These are phyloP conservation scores for Pterophyllum scalare DNA, from an alignment of 2,113 vertebrate species.

Conservation along the genomic window DNA sequence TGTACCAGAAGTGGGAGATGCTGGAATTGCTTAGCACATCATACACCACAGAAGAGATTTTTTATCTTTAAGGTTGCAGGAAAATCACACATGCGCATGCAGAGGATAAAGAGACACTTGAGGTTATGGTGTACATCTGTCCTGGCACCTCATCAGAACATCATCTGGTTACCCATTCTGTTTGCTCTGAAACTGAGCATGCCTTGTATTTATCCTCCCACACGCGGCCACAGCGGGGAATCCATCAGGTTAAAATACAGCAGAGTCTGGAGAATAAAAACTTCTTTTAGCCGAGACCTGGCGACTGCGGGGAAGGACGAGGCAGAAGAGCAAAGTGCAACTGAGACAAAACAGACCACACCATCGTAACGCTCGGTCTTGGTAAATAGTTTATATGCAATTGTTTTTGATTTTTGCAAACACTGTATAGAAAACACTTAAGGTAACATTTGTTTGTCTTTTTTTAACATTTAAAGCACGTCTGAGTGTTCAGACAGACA, in stretches of 20 bases:
- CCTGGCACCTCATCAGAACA: conserved; percentile 43
- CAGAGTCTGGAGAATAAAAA: conserved; percentile 13
- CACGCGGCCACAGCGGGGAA: conserved; percentile 41
- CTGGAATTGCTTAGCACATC: background rate
- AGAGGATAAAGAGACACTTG: background rate
- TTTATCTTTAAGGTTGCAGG: background rate
- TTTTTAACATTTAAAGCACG: conserved; percentile 77
- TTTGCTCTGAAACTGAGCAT: conserved; percentile 47
- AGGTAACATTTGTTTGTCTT: conserved; percentile 70
- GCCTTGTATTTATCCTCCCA: conserved; percentile 59
- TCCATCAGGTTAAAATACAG: conserved; percentile 28
- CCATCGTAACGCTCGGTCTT: conserved; percentile 53
- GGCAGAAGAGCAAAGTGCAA: conserved; percentile 4
- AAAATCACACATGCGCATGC: background rate
- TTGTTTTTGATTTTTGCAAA: conserved; percentile 84
- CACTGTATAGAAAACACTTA: conserved; percentile 84
- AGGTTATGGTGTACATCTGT: conserved; percentile 55
- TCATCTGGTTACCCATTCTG: conserved; percentile 47
- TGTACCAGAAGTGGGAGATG: background rate
- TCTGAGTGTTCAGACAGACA: conserved; percentile 79
- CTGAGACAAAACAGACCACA: conserved; percentile 57
- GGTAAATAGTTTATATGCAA: conserved; percentile 87
- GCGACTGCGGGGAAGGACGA: background rate
- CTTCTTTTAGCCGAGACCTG: background rate
- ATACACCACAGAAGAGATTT: background rate